These are phyloP conservation scores for Manduca sexta DNA, from an alignment of 1,140 invertebrate species.

Conservation along the genomic window DNA sequence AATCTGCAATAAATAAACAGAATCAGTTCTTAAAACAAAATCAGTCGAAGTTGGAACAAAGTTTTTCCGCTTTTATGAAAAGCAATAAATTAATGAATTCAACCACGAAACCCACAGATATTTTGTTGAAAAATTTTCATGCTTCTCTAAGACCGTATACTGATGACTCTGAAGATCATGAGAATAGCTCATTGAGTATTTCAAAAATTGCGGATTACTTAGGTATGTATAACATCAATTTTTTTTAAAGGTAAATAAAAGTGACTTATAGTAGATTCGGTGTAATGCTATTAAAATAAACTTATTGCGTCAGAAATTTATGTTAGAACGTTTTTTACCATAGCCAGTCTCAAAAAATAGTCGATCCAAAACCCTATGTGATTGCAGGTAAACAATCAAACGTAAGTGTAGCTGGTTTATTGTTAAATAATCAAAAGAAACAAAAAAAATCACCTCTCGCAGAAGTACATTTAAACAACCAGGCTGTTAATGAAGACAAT, in stretches of 20 bases:
- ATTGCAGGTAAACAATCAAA: constrained; percentile 49
- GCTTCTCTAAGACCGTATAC: constrained; percentile 25
- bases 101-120: constrained; percentile 25
- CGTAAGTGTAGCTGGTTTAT: constrained; percentile 45
- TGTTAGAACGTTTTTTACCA: too few relatives aligned
- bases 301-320: too few relatives aligned
- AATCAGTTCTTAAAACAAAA: too few relatives aligned
- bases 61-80: too few relatives aligned
- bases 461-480: constrained; percentile 43
- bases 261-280: too few relatives aligned
- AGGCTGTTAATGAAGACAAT: constrained; percentile 30
- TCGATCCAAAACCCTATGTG: too few relatives aligned
- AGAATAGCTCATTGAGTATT: constrained; percentile 54
- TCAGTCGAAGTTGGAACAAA: too few relatives aligned
- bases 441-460: constrained; percentile 42
- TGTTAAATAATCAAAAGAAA: constrained; percentile 39
- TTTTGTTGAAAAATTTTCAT: constrained; percentile 36
- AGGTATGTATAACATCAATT: constrained; percentile 26
- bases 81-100: background rate
- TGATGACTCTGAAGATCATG: constrained; percentile 44
- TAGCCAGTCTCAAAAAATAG: too few relatives aligned
- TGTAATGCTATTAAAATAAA: too few relatives aligned
- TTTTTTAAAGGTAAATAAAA: background rate
- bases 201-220: constrained; percentile 62
- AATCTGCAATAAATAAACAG: too few relatives aligned